Percentiles rank a stretch among this genome's conserved stretches.
These are phyloP conservation scores for Nanger granti DNA, from an alignment of 2,113 vertebrate genomes.

Conservation along the genomic window DNA sequence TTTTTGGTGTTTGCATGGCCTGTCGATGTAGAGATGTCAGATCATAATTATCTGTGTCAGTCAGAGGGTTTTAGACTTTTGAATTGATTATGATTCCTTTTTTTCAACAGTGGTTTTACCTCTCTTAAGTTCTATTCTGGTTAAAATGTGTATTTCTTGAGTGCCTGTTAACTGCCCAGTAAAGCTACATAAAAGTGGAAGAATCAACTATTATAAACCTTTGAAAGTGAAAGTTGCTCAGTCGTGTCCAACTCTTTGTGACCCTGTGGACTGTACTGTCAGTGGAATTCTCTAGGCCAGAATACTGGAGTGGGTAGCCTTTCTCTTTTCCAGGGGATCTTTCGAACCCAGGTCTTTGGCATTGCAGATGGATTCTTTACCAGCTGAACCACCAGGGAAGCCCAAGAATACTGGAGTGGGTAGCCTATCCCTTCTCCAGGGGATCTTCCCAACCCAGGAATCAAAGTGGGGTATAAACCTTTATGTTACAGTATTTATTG, in stretches of 20 bases:
- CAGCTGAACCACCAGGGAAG: not conserved
- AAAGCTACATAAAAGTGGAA: not conserved
- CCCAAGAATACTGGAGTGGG: not conserved
- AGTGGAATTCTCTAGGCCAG: not conserved
- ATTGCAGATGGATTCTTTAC: not conserved
- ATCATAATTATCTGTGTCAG: not conserved
- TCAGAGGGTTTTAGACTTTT: not conserved
- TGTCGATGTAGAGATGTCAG: not conserved
- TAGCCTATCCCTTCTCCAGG: not conserved
- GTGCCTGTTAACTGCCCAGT: not conserved
- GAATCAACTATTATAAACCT: not conserved
- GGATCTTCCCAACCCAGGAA: not conserved
- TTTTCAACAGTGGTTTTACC: not conserved
- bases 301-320: not conserved
- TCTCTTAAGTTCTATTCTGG: not conserved
- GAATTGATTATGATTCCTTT: not conserved
- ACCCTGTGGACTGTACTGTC: not conserved
- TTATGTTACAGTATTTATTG: not conserved
- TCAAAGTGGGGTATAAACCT: not conserved
- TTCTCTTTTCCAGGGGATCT: not conserved
- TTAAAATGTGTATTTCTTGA: conserved; percentile 24
- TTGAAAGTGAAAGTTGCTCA: not conserved
- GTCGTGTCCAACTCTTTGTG: not conserved
- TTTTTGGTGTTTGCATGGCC: not conserved
- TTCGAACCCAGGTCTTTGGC: not conserved